Conservation (phyloP, 1,140 invertebrate genomes). For the Metaphire vulgaris region DNA sequence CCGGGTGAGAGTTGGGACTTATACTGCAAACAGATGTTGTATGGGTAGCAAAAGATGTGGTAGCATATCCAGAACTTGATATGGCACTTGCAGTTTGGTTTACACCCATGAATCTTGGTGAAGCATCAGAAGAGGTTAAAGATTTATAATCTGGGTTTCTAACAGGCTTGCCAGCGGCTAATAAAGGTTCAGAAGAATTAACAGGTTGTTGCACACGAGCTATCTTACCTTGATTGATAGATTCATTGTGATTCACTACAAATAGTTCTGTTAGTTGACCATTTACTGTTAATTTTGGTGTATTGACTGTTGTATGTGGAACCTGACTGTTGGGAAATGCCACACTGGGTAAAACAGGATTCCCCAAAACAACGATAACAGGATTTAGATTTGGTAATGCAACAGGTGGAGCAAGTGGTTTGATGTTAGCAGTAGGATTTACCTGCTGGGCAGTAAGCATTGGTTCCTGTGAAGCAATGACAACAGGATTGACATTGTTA, state of each 20-base stretch:
- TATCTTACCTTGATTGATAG: background rate
- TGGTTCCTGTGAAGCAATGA: no score
- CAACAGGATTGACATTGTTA: no score
- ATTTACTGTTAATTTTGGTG: background rate
- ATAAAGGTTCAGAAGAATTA: background rate
- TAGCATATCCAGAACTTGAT: no score
- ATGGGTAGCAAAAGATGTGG: no score
- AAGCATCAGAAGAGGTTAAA: no score
- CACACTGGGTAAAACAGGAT: background rate
- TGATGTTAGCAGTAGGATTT: no score
- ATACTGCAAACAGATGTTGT: no score
- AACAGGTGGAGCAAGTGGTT: background rate
- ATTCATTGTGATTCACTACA: background rate
- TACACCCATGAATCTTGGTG: no score
- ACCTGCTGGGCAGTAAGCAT: no score
- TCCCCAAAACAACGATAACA: background rate
- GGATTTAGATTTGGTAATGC: background rate
- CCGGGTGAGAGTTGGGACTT: no score
- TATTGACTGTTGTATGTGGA: background rate
- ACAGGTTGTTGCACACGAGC: background rate
- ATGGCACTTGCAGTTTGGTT: no score
- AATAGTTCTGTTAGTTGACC: background rate
- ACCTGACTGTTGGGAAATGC: background rate
- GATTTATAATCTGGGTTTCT: no score
- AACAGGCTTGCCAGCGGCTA: background rate